Conservation (phyloP, 2,113 vertebrate species). For the Ifrita kowaldi region DNA sequence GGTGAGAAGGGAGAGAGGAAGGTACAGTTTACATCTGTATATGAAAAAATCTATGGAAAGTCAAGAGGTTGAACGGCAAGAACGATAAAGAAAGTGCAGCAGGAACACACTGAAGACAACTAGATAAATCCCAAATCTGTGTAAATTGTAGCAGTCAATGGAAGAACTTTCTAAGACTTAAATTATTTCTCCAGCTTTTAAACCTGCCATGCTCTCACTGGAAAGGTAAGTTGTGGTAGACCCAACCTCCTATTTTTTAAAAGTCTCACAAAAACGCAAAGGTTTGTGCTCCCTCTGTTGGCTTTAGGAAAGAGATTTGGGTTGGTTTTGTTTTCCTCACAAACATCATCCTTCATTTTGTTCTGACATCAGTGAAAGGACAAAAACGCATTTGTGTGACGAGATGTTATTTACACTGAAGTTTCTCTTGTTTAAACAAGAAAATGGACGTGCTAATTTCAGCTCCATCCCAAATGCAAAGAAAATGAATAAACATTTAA, state of each 20-base stretch:
- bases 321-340: conserved; percentile 3
- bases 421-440: conserved; percentile 52
- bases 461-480: conserved; percentile 43
- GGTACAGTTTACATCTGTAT: not conserved
- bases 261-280: not conserved
- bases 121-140: not conserved
- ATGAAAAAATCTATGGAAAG: not conserved
- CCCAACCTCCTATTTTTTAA: not conserved
- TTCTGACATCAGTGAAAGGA: conserved; percentile 12
- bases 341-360: conserved; percentile 36
- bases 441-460: conserved; percentile 58
- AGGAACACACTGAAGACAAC: not conserved
- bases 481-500: conserved; percentile 48
- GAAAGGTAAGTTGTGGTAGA: conserved; percentile 8
- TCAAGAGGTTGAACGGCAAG: not conserved
- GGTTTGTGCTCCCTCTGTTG: conserved; percentile 69
- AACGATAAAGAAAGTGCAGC: not conserved
- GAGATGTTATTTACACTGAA: conserved; percentile 31
- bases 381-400: not conserved
- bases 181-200: not conserved
- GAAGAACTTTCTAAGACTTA: not conserved
- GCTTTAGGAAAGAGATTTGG: conserved; percentile 38
- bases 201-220: not conserved
- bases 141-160: not conserved
- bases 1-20: not conserved